phyloP scores from a whole-genome alignment of 2,888 invertebrate genomes.

The Leptinotarsa tumamoca region DNA sequence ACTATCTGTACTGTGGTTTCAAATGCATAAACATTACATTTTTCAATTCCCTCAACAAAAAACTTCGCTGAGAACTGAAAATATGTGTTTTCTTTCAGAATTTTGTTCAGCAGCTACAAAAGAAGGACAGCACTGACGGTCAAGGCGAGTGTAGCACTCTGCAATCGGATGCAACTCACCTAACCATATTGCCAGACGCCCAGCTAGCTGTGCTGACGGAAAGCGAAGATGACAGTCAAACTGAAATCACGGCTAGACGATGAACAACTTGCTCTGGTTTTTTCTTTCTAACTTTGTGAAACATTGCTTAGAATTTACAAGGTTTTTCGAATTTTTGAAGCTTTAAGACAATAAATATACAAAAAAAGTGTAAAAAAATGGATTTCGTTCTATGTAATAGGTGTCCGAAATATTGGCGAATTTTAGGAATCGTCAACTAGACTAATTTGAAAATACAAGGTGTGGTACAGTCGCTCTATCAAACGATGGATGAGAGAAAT shows the following conservation, averaged over 20 bases:
- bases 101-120: conserved; percentile 83
- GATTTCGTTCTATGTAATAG: conserved; percentile 35
- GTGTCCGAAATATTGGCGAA: conserved; percentile 32
- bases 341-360: conserved; percentile 45
- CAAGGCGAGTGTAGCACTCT: conserved; percentile 78
- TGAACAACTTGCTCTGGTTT: conserved; percentile 44
- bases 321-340: conserved; percentile 40
- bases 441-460: conserved; percentile 29
- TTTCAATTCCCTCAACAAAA: not conserved
- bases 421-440: conserved; percentile 23
- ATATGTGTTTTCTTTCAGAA: conserved; percentile 69
- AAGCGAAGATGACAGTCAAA: conserved; percentile 71
- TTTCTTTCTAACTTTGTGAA: conserved; percentile 25
- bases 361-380: conserved; percentile 20
- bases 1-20: too few species aligned
- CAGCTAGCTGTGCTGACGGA: conserved; percentile 70
- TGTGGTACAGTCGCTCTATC: conserved; percentile 1
- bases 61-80: not conserved
- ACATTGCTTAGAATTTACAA: conserved; percentile 32
- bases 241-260: conserved; percentile 59
- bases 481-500: not conserved
- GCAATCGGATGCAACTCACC: conserved; percentile 82
- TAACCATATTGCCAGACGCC: conserved; percentile 80
- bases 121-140: conserved; percentile 74
- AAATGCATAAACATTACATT: too few species aligned